These are phyloP conservation scores for Abramis brama DNA, from an alignment of 2,113 vertebrate species.

Conservation along the genomic window DNA sequence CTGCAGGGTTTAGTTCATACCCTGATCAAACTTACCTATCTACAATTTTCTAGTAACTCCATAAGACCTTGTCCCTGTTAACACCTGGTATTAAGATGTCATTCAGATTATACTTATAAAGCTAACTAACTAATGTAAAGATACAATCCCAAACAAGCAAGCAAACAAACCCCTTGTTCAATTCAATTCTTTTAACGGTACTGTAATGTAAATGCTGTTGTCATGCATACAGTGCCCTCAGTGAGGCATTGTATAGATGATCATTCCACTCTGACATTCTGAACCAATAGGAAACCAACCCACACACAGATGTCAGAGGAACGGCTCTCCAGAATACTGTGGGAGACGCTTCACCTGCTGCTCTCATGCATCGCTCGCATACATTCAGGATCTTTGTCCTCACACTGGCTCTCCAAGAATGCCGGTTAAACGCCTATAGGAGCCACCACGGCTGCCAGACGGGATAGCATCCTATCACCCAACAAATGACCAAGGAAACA, in stretches of 20 bases:
- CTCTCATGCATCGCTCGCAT: conserved; percentile 63
- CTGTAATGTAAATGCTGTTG: conserved; percentile 31
- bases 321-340: conserved; percentile 57
- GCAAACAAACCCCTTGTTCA: conserved; percentile 8
- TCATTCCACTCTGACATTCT: neutral
- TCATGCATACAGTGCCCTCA: conserved; percentile 11
- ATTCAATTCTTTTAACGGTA: neutral
- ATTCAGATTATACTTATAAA: neutral
- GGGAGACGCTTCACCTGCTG: conserved; percentile 69
- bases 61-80: too few relatives aligned
- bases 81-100: too few relatives aligned
- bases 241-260: neutral
- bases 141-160: neutral
- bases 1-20: too few relatives aligned
- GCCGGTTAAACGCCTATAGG: conserved; percentile 58
- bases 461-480: conserved; percentile 46
- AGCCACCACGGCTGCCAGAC: conserved; percentile 62
- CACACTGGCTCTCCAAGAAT: conserved; percentile 71
- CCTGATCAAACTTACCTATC: too few relatives aligned
- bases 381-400: conserved; percentile 68
- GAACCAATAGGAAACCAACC: neutral
- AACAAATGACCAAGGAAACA: conserved; percentile 63
- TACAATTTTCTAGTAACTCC: too few relatives aligned
- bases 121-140: neutral
- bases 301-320: conserved; percentile 55